Conservation (phyloP, 2,113 vertebrate genomes). For the Erinaceus europaeus region DNA sequence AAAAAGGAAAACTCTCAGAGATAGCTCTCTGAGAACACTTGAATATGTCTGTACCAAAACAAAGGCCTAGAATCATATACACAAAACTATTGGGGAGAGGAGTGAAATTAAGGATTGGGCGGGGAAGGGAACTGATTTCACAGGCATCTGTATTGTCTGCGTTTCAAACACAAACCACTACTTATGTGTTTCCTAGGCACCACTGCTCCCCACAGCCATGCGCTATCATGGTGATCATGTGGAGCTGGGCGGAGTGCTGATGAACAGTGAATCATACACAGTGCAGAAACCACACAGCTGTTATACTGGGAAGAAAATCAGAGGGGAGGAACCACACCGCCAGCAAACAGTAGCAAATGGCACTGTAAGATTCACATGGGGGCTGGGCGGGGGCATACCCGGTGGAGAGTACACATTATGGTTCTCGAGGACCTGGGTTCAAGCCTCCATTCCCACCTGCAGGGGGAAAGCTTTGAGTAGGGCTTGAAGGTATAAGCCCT, state of each 20-base stretch:
- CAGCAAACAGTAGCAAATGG: not conserved
- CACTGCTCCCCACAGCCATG: not conserved
- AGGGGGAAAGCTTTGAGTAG: no score
- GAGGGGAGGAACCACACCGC: not conserved
- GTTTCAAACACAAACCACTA: not conserved
- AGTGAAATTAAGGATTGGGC: not conserved
- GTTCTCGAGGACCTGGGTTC: no score
- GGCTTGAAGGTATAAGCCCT: no score
- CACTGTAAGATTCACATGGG: slow-evolving; percentile 27
- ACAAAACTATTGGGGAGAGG: not conserved
- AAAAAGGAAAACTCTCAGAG: no score
- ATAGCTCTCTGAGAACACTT: not conserved
- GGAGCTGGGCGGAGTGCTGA: not conserved
- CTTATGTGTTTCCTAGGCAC: not conserved
- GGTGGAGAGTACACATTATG: no score
- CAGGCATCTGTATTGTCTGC: not conserved
- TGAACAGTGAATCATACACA: not conserved
- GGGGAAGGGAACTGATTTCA: not conserved
- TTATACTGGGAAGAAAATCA: not conserved
- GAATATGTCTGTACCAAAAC: not conserved
- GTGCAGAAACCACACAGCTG: not conserved
- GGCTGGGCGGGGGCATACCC: no score
- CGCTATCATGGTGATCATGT: not conserved
- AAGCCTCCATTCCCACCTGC: no score
- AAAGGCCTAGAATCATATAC: not conserved